These are phyloP conservation scores for Beris chalybata DNA, from an alignment of 2,888 invertebrate species.

Conservation along the genomic window DNA sequence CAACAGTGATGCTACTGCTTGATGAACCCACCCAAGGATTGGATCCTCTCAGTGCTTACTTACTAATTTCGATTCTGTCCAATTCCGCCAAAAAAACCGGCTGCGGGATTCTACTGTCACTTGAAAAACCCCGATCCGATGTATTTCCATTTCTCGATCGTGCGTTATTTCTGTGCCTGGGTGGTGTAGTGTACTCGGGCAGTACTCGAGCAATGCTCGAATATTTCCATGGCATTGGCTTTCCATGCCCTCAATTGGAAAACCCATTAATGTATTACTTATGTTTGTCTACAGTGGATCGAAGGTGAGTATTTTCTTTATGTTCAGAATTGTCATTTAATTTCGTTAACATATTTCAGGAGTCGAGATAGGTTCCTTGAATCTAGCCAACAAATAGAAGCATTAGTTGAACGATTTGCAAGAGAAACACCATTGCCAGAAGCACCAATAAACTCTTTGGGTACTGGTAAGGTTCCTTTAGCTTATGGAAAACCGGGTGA, in stretches of 20 bases:
- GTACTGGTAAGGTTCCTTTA: constrained; percentile 69
- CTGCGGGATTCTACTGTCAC: constrained; percentile 85
- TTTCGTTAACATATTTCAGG: constrained; percentile 39
- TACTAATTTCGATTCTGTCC: constrained; percentile 90
- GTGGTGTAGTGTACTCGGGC: constrained; percentile 89
- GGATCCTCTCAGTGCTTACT: constrained; percentile 92
- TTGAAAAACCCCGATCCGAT: constrained; percentile 92
- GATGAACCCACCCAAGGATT: constrained; percentile 95
- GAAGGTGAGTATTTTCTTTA: constrained; percentile 47
- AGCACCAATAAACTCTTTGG: constrained; percentile 62
- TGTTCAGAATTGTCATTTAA: not conserved
- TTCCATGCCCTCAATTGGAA: constrained; percentile 94
- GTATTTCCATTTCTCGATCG: constrained; percentile 93
- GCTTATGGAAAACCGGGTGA: constrained; percentile 74
- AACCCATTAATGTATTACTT: constrained; percentile 97
- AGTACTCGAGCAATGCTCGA: constrained; percentile 90
- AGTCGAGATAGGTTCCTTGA: constrained; percentile 90
- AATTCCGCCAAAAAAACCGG: constrained; percentile 88
- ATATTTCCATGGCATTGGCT: constrained; percentile 93
- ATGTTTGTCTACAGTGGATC: constrained; percentile 65
- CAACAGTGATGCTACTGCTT: constrained; percentile 77
- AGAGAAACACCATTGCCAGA: constrained; percentile 74
- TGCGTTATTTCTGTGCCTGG: constrained; percentile 86
- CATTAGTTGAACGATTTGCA: constrained; percentile 88
- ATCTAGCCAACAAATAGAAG: constrained; percentile 90